Evolutionary conservation across 2,113 vertebrate genomes (phyloP), one percentile per base, ranked within the genome.

Genomic region (Atherinomorus stipes): DNA sequence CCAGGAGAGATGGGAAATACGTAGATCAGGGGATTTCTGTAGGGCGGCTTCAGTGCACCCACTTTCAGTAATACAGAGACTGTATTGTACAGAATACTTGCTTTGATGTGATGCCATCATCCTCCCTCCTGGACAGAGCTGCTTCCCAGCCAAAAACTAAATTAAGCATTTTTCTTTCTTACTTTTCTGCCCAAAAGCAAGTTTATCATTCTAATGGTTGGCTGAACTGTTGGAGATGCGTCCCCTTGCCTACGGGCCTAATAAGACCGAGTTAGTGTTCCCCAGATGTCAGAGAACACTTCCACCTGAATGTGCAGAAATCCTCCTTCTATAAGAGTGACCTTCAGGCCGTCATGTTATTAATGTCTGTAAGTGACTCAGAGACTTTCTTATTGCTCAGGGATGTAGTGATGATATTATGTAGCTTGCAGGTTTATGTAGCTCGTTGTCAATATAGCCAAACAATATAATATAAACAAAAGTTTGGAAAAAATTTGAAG

Each of bases 181-280:
- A 18, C 31, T 34, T 34, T 34, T 34, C 5, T 8, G 18, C 44
- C 26, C 11, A 74, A 64, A n/a, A 80, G 19, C 12, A 49, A 54
- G 73, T 83, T 21, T 47, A 74, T 81, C 42, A 58, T 47, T 69
- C n/a, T 62, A 65, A 61, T 75, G 21, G 44, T 60, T 9, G 34
- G 64, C 26, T 71, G 70, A 38, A 54, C 31, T 6, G 38, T 12
- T 58, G 23, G 59, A 47, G 31, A 50, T 54, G 50, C 49, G 38
- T 76, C 31, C 42, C 65, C 70, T 78, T 79, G 85, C 84, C 82
- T 60, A 58, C 76, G 80, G 80, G 74, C 49, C 64, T 74, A 74
- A 84, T 81, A 88, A 85, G 62, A 16, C 50, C 7, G 66, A 63
- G 58, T 84, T 84, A 81, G 52, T 23, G 22, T 38, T 68, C 58